Percentiles rank a stretch among this genome's conserved stretches.
Conservation (phyloP, 1,140 invertebrate species). For the Drosophila parabipectinata region DNA sequence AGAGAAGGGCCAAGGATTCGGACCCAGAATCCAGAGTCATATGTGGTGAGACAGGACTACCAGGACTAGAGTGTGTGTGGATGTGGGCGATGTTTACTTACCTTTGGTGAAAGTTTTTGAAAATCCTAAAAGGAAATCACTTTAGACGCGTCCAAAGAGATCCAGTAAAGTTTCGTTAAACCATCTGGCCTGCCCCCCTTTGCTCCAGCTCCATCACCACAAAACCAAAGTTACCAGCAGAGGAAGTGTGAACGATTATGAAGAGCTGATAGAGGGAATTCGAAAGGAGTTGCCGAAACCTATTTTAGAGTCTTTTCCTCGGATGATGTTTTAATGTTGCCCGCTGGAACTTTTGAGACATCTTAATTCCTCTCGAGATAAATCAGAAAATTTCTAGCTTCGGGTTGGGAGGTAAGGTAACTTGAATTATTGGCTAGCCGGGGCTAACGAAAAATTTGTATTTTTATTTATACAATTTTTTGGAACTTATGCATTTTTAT, state of each 20-base stretch:
- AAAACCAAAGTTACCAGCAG: conserved; percentile 44
- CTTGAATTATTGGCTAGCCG: neutral
- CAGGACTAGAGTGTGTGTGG: conserved; percentile 8
- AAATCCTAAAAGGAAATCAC: conserved; percentile 83
- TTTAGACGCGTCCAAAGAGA: conserved; percentile 75
- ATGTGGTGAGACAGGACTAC: conserved; percentile 26
- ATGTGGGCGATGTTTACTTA: conserved; percentile 67
- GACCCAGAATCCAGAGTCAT: conserved; percentile 6
- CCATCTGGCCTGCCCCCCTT: neutral
- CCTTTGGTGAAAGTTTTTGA: conserved; percentile 78
- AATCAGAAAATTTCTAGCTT: conserved; percentile 55
- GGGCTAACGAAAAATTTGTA: conserved; percentile 55
- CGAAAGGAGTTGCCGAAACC: conserved; percentile 1
- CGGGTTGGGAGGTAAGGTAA: neutral
- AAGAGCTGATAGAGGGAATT: conserved; percentile 45
- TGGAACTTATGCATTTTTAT: conserved; percentile 74
- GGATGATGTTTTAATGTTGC: conserved; percentile 61
- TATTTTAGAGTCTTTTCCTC: conserved; percentile 7
- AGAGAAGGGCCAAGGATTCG: conserved; percentile 22
- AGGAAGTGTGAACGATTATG: conserved; percentile 74
- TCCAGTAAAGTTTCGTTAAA: conserved; percentile 58
- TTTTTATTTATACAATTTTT: conserved; percentile 68
- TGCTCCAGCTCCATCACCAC: conserved; percentile 11
- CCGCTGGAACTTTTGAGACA: conserved; percentile 74
- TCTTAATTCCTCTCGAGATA: conserved; percentile 79